Evolutionary conservation across 2,888 invertebrate genomes (phyloP).

Genomic region (Oligia fasciuncula): DNA sequence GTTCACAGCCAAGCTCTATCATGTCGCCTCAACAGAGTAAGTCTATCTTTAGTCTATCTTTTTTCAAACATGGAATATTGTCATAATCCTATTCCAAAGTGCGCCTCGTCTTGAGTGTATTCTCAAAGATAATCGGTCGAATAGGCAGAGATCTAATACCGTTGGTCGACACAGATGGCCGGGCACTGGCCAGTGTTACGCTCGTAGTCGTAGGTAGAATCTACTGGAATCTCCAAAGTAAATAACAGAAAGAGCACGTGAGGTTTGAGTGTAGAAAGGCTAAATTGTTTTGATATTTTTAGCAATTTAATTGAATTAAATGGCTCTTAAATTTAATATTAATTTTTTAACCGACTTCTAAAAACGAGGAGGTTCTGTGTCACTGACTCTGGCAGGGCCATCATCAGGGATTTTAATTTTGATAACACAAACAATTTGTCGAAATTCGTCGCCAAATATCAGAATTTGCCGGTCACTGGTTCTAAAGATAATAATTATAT

Average conservation of each 20-base stretch:
- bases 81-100: neutral
- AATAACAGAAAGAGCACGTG: neutral
- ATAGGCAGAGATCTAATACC: neutral
- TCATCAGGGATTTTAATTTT: too few relatives aligned
- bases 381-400: too few relatives aligned
- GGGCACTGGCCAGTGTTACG: neutral
- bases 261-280: neutral
- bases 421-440: too few relatives aligned
- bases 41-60: slow-evolving; percentile 55
- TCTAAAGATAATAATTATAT: too few relatives aligned
- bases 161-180: neutral
- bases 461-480: too few relatives aligned
- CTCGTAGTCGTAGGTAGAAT: neutral
- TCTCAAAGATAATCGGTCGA: neutral
- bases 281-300: neutral
- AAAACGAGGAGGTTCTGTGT: too few relatives aligned
- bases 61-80: slow-evolving; percentile 3
- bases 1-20: slow-evolving; percentile 85
- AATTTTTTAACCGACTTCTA: neutral
- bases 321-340: neutral
- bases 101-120: neutral
- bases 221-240: neutral
- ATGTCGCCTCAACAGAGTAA: slow-evolving; percentile 87
- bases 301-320: neutral
- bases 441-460: too few relatives aligned